Conservation (phyloP, 1,140 invertebrate species). For the Sesamia nonagrioides region DNA sequence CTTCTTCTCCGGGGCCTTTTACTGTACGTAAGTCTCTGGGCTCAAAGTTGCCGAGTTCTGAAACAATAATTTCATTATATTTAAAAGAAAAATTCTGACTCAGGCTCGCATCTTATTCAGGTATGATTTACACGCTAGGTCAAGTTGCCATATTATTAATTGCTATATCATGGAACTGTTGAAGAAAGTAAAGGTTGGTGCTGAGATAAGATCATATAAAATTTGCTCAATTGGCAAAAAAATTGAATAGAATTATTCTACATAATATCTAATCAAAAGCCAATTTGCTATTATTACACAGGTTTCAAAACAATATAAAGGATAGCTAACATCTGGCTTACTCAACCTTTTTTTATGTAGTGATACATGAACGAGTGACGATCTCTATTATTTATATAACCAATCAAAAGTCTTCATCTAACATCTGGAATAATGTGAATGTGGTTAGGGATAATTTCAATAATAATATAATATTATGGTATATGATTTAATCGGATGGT, state of each 20-base stretch:
- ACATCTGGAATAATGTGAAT: constrained; percentile 20
- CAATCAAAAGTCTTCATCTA: not conserved
- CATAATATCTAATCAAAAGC: too few species aligned
- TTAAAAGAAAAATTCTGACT: not conserved
- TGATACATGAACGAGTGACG: not conserved
- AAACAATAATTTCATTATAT: constrained; percentile 50
- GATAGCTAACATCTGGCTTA: not conserved
- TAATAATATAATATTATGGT: too few species aligned
- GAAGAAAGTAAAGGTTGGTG: too few species aligned
- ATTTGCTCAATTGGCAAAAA: too few species aligned
- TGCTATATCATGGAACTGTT: too few species aligned
- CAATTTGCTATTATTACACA: not conserved
- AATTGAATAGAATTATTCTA: too few species aligned
- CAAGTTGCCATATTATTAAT: too few species aligned
- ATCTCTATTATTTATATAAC: not conserved
- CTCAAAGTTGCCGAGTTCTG: constrained; percentile 91
- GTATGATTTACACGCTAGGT: too few species aligned
- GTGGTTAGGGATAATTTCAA: too few species aligned
- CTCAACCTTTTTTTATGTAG: not conserved
- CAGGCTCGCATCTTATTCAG: too few species aligned
- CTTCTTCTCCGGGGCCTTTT: constrained; percentile 94
- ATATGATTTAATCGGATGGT: not conserved
- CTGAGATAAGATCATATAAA: too few species aligned
- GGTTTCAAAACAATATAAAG: not conserved
- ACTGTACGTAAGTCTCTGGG: constrained; percentile 88